Evolutionary conservation across 2,113 vertebrate species (phyloP), one percentile per base, ranked within the genome.

Genomic region (Montifringilla adamsi): DNA sequence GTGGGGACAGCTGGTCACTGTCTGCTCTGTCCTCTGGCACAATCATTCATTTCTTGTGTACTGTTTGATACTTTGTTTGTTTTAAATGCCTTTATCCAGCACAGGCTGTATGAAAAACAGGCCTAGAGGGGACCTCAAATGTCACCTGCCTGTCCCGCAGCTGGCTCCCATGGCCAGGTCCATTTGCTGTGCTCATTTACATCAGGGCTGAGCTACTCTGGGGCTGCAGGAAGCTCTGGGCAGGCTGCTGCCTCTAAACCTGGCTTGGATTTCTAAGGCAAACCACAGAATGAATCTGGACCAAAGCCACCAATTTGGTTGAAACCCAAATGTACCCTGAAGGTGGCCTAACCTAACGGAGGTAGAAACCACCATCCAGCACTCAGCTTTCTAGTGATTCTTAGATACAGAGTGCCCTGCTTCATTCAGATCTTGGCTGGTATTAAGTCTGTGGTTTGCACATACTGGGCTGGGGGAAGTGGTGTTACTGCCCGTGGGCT

Each of bases 301-400:
- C 28, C 28, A 52, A 81, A 92, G 93, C 93, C 93, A 87, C 59
- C 17, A 60, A 37, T 91, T 75, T 72, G 24, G 35, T 84, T 63
- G 86, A 96, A 92, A 78, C 56, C 60, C 30, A 87, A 37, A 87
- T 60, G 10, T 49, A 28, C 60, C 33, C 26, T 64, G 52, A 68
- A 69, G 58, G 75, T 85, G 58, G 23, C 62, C n/a, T 90, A 56
- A 89, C 52, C 17, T 92, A 84, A 78, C 3, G 80, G 80, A 93
- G 86, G 89, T 60, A 44, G 59, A 90, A 95, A 89, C 89, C 80
- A 59, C 50, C 43, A 52, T 17, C 27, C 67, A 85, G 28, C 5
- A 0, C 44, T 81, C 31, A 70, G 0, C 76, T 70, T 63, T 63
- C 72, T 0, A 0, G 16, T 84, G 68, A 35, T 55, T 1, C 15